Conservation (phyloP, 1,140 invertebrate species). For the Belonocnema kinseyi region DNA sequence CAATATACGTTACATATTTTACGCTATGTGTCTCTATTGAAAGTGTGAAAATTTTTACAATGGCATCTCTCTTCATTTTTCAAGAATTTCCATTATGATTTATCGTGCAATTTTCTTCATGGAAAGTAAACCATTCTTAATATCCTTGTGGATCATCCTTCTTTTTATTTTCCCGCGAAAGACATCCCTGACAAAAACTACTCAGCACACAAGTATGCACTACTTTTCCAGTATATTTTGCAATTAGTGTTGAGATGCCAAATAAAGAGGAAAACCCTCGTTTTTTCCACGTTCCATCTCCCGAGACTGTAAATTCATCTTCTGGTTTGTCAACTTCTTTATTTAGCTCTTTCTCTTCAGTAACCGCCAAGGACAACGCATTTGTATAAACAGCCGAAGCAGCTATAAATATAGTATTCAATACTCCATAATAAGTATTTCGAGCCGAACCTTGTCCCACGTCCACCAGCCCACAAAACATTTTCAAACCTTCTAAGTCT, state of each 20-base stretch:
- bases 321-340: not conserved
- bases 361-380: conserved; percentile 3
- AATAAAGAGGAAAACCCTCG: too few relatives aligned
- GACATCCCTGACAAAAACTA: conserved; percentile 30
- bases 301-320: conserved; percentile 8
- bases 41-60: conserved; percentile 36
- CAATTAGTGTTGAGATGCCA: too few relatives aligned
- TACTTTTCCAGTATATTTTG: conserved; percentile 17
- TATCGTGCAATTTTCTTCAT: conserved; percentile 32
- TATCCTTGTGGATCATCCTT: not conserved
- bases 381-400: not conserved
- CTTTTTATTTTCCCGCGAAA: conserved; percentile 34
- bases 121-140: conserved; percentile 31
- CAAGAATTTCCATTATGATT: conserved; percentile 15
- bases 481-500: too few relatives aligned
- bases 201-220: conserved; percentile 13
- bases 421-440: too few relatives aligned
- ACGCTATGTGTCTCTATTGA: conserved; percentile 22
- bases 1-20: conserved; percentile 40
- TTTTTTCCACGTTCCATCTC: conserved; percentile 14
- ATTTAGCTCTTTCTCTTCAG: conserved; percentile 17
- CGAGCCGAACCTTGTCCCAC: too few relatives aligned
- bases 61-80: conserved; percentile 33
- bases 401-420: not conserved
- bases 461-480: too few relatives aligned